These are phyloP conservation scores for Plebejus anna DNA, from an alignment of 2,888 invertebrate species.

Conservation along the genomic window DNA sequence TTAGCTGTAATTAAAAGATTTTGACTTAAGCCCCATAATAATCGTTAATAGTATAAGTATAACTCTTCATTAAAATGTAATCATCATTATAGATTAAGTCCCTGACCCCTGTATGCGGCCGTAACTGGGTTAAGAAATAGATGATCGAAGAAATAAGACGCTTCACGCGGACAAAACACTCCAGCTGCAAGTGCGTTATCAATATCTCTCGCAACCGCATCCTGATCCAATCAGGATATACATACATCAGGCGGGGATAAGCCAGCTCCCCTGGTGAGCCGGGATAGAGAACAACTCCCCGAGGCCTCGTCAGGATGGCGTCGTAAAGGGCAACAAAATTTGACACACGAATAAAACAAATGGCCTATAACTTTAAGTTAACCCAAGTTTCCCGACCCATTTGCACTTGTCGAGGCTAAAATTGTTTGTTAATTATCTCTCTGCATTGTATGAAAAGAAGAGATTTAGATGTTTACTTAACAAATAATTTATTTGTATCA, in stretches of 20 bases:
- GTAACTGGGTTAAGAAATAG: not conserved
- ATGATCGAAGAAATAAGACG: not conserved
- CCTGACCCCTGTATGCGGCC: too few species aligned
- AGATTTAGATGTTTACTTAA: too few species aligned
- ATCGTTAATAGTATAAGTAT: too few species aligned
- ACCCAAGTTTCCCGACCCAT: not conserved
- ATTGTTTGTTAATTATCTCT: not conserved
- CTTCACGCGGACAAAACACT: not conserved
- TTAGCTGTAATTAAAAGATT: too few species aligned
- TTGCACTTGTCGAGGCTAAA: not conserved
- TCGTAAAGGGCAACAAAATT: constrained; percentile 17
- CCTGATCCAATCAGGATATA: constrained; percentile 17
- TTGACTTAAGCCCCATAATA: too few species aligned
- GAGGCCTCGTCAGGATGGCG: not conserved
- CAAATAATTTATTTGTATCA: too few species aligned
- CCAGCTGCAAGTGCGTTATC: not conserved
- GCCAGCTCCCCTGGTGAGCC: not conserved
- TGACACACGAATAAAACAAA: constrained; percentile 17
- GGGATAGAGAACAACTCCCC: constrained; percentile 1
- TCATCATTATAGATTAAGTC: too few species aligned
- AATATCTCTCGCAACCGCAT: not conserved
- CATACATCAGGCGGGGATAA: constrained; percentile 13
- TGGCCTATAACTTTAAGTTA: not conserved
- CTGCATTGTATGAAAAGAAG: not conserved
- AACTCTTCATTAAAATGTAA: too few species aligned